These are phyloP conservation scores for Oryctolagus cuniculus DNA, from an alignment of 2,113 vertebrate species.

Conservation along the genomic window DNA sequence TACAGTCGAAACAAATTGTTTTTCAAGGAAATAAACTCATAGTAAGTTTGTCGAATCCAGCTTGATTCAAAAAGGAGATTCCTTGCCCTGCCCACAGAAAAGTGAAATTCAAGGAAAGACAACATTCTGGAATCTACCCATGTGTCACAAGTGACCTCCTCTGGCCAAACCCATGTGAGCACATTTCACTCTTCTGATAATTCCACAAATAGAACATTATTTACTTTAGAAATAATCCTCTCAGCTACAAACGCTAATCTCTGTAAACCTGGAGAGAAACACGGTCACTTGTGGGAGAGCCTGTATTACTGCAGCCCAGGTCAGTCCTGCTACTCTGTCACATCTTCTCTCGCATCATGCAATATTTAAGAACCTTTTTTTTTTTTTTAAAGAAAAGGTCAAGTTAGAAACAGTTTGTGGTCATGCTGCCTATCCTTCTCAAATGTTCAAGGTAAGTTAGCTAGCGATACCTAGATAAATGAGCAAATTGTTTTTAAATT, in stretches of 20 bases:
- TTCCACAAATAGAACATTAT: not conserved
- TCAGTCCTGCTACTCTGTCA: not conserved
- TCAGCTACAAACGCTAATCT: not conserved
- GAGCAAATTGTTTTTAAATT: not conserved
- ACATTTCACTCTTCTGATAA: not conserved
- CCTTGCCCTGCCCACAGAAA: not conserved
- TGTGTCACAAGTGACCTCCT: not conserved
- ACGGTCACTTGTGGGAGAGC: not conserved
- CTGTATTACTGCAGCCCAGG: not conserved
- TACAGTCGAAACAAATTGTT: not conserved
- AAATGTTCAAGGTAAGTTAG: not conserved
- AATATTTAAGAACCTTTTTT: constrained; percentile 5
- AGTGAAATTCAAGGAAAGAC: not conserved
- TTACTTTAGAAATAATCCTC: constrained; percentile 13
- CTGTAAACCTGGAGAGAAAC: not conserved
- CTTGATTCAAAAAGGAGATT: not conserved
- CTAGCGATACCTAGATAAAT: not conserved
- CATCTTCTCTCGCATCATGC: not conserved
- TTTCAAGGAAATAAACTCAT: not conserved
- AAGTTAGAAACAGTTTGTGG: not conserved
- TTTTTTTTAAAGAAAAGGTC: not conserved
- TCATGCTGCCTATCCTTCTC: constrained; percentile 2
- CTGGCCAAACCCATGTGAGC: not conserved
- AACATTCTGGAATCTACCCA: not conserved
- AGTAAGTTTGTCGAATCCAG: not conserved